These are phyloP conservation scores for Nannospalax galili DNA, from an alignment of 2,113 vertebrate genomes.

Conservation along the genomic window DNA sequence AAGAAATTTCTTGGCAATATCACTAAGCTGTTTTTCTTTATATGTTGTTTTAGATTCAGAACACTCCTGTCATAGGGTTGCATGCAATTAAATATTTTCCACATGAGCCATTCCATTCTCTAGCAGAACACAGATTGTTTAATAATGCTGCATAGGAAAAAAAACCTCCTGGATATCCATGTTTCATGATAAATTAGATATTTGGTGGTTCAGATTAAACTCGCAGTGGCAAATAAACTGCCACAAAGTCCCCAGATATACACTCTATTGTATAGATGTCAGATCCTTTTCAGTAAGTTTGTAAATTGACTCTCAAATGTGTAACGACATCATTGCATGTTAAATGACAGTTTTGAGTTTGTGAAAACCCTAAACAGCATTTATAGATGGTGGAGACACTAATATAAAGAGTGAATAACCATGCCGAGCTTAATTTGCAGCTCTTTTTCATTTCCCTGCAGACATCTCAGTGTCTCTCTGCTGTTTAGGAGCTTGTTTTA, in stretches of 20 bases:
- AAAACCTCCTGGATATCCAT: slow-evolving; percentile 37
- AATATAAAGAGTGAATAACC: slow-evolving; percentile 67
- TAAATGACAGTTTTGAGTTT: slow-evolving; percentile 66
- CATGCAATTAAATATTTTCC: slow-evolving; percentile 65
- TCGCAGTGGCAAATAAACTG: slow-evolving; percentile 35
- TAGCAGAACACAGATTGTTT: slow-evolving; percentile 51
- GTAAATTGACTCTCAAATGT: slow-evolving; percentile 55
- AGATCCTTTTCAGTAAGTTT: slow-evolving; percentile 62
- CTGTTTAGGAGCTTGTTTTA: slow-evolving; percentile 60
- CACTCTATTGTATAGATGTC: slow-evolving; percentile 13
- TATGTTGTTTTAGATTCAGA: slow-evolving; percentile 62
- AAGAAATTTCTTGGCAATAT: neutral
- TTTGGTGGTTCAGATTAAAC: slow-evolving; percentile 59
- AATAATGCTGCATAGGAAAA: slow-evolving; percentile 46
- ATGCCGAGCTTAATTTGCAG: slow-evolving; percentile 54
- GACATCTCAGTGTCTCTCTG: slow-evolving; percentile 58
- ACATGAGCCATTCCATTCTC: slow-evolving; percentile 42
- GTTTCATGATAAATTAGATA: slow-evolving; percentile 65
- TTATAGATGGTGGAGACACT: slow-evolving; percentile 69
- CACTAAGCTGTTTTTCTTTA: slow-evolving; percentile 15
- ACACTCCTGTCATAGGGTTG: slow-evolving; percentile 14
- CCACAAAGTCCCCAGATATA: slow-evolving; percentile 29
- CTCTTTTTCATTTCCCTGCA: slow-evolving; percentile 55
- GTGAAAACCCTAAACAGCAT: slow-evolving; percentile 59
- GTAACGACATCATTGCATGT: slow-evolving; percentile 60